Conservation (phyloP, 2,888 invertebrate species). For the Coenonympha arcania region DNA sequence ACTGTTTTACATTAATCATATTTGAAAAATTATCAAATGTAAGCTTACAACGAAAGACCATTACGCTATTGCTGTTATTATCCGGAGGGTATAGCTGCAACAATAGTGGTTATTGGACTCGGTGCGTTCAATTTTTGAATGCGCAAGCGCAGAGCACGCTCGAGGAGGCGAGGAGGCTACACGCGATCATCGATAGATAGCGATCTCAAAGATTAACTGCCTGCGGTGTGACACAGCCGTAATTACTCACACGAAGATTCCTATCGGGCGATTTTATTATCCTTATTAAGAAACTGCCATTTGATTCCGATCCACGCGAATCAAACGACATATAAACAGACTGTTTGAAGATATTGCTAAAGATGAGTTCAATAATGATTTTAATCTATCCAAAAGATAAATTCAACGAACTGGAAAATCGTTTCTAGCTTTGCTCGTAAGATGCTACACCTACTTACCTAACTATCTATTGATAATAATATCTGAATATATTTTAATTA, state of each 20-base stretch:
- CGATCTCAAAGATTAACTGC: constrained; percentile 66
- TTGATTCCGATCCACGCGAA: constrained; percentile 29
- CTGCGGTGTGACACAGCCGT: constrained; percentile 59
- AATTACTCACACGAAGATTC: constrained; percentile 61
- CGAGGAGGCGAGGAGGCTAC: constrained; percentile 39
- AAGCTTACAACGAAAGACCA: constrained; percentile 57
- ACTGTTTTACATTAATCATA: constrained; percentile 46
- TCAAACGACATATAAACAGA: constrained; percentile 21
- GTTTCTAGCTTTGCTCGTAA: too few relatives aligned
- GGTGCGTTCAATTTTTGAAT: constrained; percentile 29
- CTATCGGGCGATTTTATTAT: constrained; percentile 54
- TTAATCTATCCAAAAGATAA: too few relatives aligned
- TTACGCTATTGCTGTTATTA: constrained; percentile 43
- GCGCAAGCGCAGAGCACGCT: constrained; percentile 35
- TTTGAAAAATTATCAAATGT: constrained; percentile 44
- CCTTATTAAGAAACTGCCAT: constrained; percentile 32
- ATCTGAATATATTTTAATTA: too few relatives aligned
- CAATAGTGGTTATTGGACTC: constrained; percentile 41
- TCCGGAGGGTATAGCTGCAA: constrained; percentile 37
- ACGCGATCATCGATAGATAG: constrained; percentile 65
- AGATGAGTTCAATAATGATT: too few relatives aligned
- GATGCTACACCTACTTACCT: too few relatives aligned
- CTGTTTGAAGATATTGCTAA: too few relatives aligned
- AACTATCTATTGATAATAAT: too few relatives aligned
- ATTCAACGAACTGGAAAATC: too few relatives aligned